Evolutionary conservation across 2,113 vertebrate species (phyloP), one percentile per base, ranked within the genome.

Genomic region (Hiodon tergisus): DNA sequence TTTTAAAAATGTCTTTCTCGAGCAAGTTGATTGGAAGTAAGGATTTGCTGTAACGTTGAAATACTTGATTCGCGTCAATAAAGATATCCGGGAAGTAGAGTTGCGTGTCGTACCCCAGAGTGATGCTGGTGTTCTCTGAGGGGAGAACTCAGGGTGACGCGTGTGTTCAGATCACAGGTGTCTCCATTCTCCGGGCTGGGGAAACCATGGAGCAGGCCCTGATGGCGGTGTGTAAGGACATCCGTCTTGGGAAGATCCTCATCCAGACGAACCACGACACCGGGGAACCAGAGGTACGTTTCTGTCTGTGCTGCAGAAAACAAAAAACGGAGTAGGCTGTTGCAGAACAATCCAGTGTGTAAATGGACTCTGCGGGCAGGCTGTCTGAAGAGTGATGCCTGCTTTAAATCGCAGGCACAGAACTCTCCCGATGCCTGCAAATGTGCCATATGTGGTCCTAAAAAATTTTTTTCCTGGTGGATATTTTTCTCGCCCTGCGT

Each of bases 161-260:
- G 6, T 47, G 55, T 73, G 55, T 8, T 6, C 68, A 96, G 95
- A 94, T 96, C 80, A 95, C 94, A 0, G 95, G 94, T 0, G 93
- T 96, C 66, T 96, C 94, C 69, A 95, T 96, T 80, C 89, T 96
- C 72, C 88, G 95, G 0, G 94, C 95, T 0, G 95, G 95, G 0
- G 95, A 96, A 89, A 96, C 95, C 11, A 96, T 96, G 95, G 95
- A 96, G 81, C 94, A 92, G 85, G 94, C 95, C 0, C 89, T 96
- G 66, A 95, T 89, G 0, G 94, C 94, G 0, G 94, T 96, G 2
- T 95, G 95, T 79, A 96, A 96, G 84, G 95, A 96, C 85, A 96
- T 96, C 83, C 86, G 93, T 8, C 87, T 96, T 59, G 94, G 95
- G 58, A 96, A 96, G 89, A 96, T 96, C 83, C 94, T 96, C 31